Evolutionary conservation across 1,140 invertebrate genomes (phyloP).

Genomic region (Bombyx mori): DNA sequence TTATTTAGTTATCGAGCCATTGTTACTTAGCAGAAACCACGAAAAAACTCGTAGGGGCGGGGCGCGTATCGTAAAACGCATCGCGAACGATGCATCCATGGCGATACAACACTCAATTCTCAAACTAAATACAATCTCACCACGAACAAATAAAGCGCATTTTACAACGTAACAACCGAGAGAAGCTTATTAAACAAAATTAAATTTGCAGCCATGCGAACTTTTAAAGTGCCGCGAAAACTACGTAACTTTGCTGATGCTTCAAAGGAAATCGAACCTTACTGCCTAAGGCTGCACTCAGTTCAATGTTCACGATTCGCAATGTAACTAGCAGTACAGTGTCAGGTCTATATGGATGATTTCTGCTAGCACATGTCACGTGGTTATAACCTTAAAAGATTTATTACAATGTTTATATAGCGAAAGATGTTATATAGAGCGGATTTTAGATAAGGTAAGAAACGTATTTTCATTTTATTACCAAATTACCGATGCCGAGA

Average conservation of each 20-base stretch:
- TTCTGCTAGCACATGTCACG: no score
- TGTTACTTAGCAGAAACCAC: slow-evolving; percentile 64
- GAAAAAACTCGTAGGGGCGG: slow-evolving; percentile 66
- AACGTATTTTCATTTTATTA: slow-evolving; percentile 71
- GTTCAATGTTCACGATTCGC: no score
- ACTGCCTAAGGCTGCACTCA: neutral
- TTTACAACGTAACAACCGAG: slow-evolving; percentile 13
- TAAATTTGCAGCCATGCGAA: slow-evolving; percentile 68
- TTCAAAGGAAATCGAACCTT: slow-evolving; percentile 4
- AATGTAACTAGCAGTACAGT: no score
- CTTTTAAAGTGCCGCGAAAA: slow-evolving; percentile 38
- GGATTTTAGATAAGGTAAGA: slow-evolving; percentile 64
- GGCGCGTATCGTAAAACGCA: slow-evolving; percentile 51
- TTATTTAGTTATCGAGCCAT: slow-evolving; percentile 70
- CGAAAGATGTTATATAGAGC: slow-evolving; percentile 52
- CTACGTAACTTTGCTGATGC: slow-evolving; percentile 22
- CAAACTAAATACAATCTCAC: slow-evolving; percentile 12
- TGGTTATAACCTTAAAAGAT: no score
- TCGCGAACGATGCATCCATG: slow-evolving; percentile 61
- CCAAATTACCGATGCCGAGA: slow-evolving; percentile 70
- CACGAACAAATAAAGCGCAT: slow-evolving; percentile 23
- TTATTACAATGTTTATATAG: slow-evolving; percentile 53
- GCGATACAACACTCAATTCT: slow-evolving; percentile 47
- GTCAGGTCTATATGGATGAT: no score
- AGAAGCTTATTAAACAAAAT: slow-evolving; percentile 68